Evolutionary conservation across 2,113 vertebrate species (phyloP), one percentile per base, ranked within the genome.

Genomic region (Malurus elegans): DNA sequence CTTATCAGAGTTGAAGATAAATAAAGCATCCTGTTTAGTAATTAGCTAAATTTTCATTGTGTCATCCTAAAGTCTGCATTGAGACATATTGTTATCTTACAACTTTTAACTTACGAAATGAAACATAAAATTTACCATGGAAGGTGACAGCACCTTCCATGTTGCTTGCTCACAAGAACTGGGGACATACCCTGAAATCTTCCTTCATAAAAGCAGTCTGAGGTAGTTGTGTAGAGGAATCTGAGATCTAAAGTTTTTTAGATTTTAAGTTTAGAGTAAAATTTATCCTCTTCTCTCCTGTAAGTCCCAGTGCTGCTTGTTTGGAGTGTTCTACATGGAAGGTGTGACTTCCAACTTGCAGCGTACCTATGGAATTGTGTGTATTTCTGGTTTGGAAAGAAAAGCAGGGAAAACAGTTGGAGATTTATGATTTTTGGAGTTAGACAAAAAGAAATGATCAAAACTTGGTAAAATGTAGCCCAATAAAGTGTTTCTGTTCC

Each of bases 1-100:
- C 10, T 76, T 74, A 79, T 6, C 17, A 45, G 69, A 60, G n/a
- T 19, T 84, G 64, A 81, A 69, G 53, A 75, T 92, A 96, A 93
- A 85, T 86, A 93, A 94, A 93, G 64, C 86, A 89, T 96, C 60
- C 76, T 87, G 89, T 93, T 85, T 92, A 64, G 51, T 83, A 76
- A 93, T 86, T 66, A 70, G 64, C 50, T 90, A 53, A 17, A 64
- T 72, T 83, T 83, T 54, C 48, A 60, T 90, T 79, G 24, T 69
- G 36, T 72, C n/a, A 61, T 86, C 58, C 32, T 94, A n/a, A 86
- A 66, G 73, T 47, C 58, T 65, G 40, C 79, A 19, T 80, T 4
- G 18, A 83, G 57, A 69, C 42, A 34, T 13, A 53, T 18, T 44
- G n/a, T 75, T 92, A 53, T n/a, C 44, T 71, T 81, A 25, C 23